Base-by-base conservation (phyloP, 2,888 invertebrate species). In the Chloromyia formosa region DNA sequence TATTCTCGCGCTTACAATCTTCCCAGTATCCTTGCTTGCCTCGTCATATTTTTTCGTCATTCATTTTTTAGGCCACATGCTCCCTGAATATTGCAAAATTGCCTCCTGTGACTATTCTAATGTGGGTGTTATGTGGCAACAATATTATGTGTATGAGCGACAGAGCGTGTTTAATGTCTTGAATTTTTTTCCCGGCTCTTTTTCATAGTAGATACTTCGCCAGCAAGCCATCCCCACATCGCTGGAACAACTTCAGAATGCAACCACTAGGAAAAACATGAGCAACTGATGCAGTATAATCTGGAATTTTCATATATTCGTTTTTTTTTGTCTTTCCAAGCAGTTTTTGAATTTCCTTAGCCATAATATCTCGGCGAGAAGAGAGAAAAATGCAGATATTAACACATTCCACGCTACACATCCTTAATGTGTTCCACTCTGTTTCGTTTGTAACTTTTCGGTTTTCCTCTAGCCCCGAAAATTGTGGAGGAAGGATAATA, bases 381-480 rank as follows among this genome's bases (percentile, higher is more conserved):
- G 27, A 35, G 27, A 35, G 27, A 35, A 35, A 35, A 35, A 35
- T 35, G 49, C 16, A n/a, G 56, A 35, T 40, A 71, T 56, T 71
- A 35, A 71, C 56, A 58, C 20, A 58, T 71, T 56, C 71, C 71
- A 56, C 40, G 58, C 58, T 71, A 42, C 40, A 40, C 40, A 71
- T 9, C 18, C 71, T 71, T 71, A 71, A 71, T 71, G 71, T 71
- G 56, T 71, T 71, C 58, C 58, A 58, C 71, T 71, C 58, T 71
- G 71, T 71, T 71, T 71, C 71, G 20, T 22, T 23, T 69, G 54
- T 35, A 23, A 22, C 23, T 60, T 27, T 35, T 23, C 68, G 27
- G 53, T 69, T 16, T 69, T 69, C n/a, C 35, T 53, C 7, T 35
- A 2, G 27, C 27, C 27, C 7, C 3, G 27, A 35, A 35, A 4